A percentile compares a stretch with the other conserved stretches of the same genome.
phyloP scores from a whole-genome alignment of 2,797 vertebrate genomes.

The Dipus sagitta region DNA sequence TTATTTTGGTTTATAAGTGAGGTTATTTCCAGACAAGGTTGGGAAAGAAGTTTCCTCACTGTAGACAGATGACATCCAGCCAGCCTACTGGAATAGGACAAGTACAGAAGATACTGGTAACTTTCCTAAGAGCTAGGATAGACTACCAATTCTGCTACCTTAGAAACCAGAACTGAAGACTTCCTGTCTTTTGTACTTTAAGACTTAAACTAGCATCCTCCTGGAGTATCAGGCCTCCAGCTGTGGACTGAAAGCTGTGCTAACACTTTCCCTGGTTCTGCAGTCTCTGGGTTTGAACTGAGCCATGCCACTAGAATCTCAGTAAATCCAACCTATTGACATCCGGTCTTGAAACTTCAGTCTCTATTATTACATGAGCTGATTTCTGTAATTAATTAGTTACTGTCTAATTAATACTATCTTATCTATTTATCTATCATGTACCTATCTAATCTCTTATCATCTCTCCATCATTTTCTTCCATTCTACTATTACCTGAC shows the following conservation, averaged over 20 bases:
- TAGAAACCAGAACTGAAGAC: not conserved
- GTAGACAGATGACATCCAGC: not conserved
- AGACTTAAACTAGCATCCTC: not conserved
- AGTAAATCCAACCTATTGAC: accelerated
- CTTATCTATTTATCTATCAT: no score
- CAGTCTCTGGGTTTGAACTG: not conserved
- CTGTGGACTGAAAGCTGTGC: not conserved
- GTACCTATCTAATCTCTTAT: no score
- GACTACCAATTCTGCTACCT: not conserved
- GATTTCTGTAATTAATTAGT: not conserved
- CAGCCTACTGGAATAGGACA: not conserved
- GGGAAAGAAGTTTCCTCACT: not conserved
- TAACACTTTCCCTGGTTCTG: not conserved
- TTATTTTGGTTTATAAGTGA: not conserved
- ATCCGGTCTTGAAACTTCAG: not conserved
- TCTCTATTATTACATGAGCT: not conserved
- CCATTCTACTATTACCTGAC: no score
- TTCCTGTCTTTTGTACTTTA: not conserved
- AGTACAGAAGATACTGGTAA: not conserved
- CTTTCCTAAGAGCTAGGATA: not conserved
- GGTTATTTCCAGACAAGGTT: not conserved
- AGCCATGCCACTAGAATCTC: not conserved
- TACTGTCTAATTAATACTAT: no score
- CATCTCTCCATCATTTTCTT: no score
- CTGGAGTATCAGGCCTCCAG: not conserved